Base-by-base conservation (phyloP, 2,113 vertebrate genomes). In the Nibea coibor region DNA sequence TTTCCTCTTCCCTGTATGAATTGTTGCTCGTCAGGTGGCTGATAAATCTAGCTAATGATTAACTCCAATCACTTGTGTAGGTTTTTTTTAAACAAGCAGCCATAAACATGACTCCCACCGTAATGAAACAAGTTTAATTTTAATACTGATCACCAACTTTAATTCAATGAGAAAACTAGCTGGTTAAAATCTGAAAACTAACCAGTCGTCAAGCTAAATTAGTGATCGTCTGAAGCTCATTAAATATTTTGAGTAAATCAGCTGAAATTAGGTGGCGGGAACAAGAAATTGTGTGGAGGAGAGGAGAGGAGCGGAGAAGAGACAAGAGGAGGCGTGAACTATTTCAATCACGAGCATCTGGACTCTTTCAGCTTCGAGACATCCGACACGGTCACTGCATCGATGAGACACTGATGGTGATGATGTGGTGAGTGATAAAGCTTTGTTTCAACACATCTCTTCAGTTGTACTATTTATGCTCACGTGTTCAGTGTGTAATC, bases 401-500 rank as follows among this genome's bases (percentile, higher is more conserved):
- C 35, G 16, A 67, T 10, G 10, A 59, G 50, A 75, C 57, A 56
- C 65, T 15, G n/a, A 57, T 24, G 47, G 64, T n/a, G n/a, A n/a
- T n/a, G n/a, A n/a, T n/a, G n/a, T 42, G 85, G 89, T 92, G 50
- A 87, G 91, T 88, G 54, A 73, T 14, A 0, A 66, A 3, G 10
- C 53, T 65, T 80, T 24, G 42, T 51, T 84, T 69, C 17, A 24
- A 28, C 28, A 7, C 31, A 1, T 59, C 14, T 59, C n/a, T 3
- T 61, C 0, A 35, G 11, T 35, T 45, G 24, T 28, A 22, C 5
- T 1, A 4, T 53, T 11, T 56, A 19, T 22, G 15, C 17, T 47
- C 50, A 43, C 0, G 17, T 7, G 15, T 5, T 17, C 10, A 48
- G 4, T 3, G 15, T 19, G 24, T 54, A 26, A 67, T 14, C 7